Conservation (phyloP, 2,797 vertebrate genomes). For the Craterocephalus amniculus region DNA sequence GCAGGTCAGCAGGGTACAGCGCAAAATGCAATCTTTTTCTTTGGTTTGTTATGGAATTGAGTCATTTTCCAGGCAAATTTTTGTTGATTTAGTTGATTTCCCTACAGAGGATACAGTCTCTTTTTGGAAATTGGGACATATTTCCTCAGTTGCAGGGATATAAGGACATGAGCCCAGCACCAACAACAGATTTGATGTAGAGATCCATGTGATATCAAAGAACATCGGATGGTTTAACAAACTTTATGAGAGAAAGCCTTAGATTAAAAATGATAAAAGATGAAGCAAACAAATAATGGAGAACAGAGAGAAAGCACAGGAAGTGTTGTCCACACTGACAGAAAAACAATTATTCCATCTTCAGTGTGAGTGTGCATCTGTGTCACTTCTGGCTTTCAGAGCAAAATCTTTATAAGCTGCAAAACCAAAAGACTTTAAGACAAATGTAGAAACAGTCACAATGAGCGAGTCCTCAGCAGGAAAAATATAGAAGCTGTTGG, state of each 20-base stretch:
- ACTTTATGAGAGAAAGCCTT: neutral
- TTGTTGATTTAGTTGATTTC: neutral
- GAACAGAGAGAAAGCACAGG: neutral
- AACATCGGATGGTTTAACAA: too few species aligned
- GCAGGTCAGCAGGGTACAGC: constrained; percentile 2
- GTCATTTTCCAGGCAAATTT: constrained; percentile 3
- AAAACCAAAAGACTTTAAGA: neutral
- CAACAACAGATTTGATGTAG: neutral
- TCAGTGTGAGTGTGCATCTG: neutral
- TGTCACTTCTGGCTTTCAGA: neutral
- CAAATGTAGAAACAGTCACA: neutral
- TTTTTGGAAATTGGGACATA: neutral
- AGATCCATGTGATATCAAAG: neutral
- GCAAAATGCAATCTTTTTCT: constrained; percentile 1
- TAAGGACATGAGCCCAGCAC: too few species aligned
- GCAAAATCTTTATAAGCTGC: neutral
- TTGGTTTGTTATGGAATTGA: neutral
- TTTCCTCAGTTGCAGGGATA: neutral
- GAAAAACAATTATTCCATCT: neutral
- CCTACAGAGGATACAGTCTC: too few species aligned
- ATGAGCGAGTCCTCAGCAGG: neutral
- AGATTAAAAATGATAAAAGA: neutral
- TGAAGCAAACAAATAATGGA: neutral
- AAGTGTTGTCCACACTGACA: neutral
- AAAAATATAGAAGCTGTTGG: neutral